phyloP scores from a whole-genome alignment of 2,113 vertebrate species.

The Cathartes aura region DNA sequence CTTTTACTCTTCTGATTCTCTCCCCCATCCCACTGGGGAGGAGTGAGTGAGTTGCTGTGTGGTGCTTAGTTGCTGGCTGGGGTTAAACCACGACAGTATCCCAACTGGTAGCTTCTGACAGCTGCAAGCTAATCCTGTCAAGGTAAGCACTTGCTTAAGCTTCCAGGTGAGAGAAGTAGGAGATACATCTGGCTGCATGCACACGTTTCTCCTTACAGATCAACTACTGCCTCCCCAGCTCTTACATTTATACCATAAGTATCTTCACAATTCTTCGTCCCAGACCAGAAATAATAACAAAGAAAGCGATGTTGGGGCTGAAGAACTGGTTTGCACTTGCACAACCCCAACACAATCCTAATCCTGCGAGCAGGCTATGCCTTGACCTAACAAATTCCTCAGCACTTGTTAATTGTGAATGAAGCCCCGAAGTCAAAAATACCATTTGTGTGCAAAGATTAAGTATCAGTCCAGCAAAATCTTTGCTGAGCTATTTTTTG shows the following conservation, averaged over 20 bases:
- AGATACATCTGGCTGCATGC: not conserved
- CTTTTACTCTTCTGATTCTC: no score
- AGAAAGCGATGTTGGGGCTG: not conserved
- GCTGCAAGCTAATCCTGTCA: not conserved
- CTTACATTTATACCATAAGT: not conserved
- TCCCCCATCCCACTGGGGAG: no score
- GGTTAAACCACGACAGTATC: not conserved
- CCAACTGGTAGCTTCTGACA: not conserved
- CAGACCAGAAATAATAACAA: not conserved
- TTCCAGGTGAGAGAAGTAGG: not conserved
- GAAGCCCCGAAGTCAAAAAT: not conserved
- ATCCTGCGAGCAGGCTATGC: not conserved
- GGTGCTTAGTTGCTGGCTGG: no score
- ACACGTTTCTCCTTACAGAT: not conserved
- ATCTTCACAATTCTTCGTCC: not conserved
- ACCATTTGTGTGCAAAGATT: not conserved
- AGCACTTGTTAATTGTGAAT: not conserved
- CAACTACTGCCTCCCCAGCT: not conserved
- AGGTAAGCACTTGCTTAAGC: not conserved
- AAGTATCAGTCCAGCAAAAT: not conserved
- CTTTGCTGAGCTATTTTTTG: not conserved
- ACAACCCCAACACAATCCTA: not conserved
- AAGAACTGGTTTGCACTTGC: not conserved
- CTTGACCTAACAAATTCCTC: not conserved
- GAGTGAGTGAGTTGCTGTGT: no score